phyloP scores from a whole-genome alignment of 1,140 invertebrate species.

The Drosophila navojoa region DNA sequence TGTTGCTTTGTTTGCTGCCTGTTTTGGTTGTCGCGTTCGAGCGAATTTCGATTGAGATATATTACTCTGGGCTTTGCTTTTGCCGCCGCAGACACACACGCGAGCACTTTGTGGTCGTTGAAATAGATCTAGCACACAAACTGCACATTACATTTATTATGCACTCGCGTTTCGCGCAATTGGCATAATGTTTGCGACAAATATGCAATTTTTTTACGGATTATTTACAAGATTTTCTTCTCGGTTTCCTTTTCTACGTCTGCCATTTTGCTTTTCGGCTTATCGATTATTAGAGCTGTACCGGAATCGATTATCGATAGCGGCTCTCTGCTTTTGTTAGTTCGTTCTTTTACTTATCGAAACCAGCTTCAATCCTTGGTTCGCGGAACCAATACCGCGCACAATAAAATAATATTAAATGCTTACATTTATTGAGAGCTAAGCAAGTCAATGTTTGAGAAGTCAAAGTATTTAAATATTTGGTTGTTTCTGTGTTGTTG shows the following conservation, averaged over 20 bases:
- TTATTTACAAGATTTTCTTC: constrained; percentile 78
- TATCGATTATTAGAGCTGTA: constrained; percentile 56
- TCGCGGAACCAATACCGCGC: constrained; percentile 11
- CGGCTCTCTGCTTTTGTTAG: constrained; percentile 15
- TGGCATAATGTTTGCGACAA: constrained; percentile 65
- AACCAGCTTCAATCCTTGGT: not conserved
- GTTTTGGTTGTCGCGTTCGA: constrained; percentile 53
- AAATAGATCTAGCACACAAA: constrained; percentile 19
- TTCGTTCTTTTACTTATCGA: constrained; percentile 12
- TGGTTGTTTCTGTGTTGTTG: not conserved
- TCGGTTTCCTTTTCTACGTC: constrained; percentile 54
- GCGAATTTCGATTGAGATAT: constrained; percentile 69
- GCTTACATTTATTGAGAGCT: not conserved
- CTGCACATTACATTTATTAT: constrained; percentile 28
- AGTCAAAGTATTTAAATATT: not conserved
- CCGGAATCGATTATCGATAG: constrained; percentile 50
- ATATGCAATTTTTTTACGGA: constrained; percentile 68
- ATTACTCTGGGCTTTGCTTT: constrained; percentile 69
- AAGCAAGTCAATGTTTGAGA: not conserved
- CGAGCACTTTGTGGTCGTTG: constrained; percentile 46
- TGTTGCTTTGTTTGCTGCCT: constrained; percentile 50
- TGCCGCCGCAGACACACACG: constrained; percentile 76
- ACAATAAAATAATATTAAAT: not conserved
- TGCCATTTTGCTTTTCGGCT: constrained; percentile 55
- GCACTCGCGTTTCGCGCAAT: constrained; percentile 64